These are phyloP conservation scores for Brachypteracias leptosomus DNA, from an alignment of 2,113 vertebrate genomes.

Conservation along the genomic window DNA sequence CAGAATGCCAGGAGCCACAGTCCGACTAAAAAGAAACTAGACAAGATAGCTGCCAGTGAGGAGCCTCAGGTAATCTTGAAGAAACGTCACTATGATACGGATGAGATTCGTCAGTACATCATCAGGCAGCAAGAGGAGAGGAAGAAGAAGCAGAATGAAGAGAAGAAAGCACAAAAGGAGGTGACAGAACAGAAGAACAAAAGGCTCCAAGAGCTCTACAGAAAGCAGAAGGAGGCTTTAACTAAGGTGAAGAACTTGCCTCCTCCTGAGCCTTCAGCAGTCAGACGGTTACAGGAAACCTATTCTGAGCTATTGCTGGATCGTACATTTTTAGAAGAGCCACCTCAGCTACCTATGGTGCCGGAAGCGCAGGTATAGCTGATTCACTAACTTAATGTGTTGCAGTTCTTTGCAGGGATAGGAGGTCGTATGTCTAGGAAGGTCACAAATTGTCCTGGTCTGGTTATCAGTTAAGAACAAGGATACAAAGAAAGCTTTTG, in stretches of 20 bases:
- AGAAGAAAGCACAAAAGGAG: slow-evolving; percentile 86
- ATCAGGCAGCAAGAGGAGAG: slow-evolving; percentile 90
- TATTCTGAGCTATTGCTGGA: slow-evolving; percentile 86
- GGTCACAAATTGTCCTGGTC: not conserved
- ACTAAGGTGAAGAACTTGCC: slow-evolving; percentile 57
- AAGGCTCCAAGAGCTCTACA: slow-evolving; percentile 93
- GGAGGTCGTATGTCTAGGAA: not conserved
- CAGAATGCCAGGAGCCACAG: slow-evolving; percentile 79
- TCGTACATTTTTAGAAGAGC: slow-evolving; percentile 75
- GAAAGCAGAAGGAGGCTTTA: slow-evolving; percentile 85
- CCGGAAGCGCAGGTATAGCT: slow-evolving; percentile 74
- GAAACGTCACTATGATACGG: slow-evolving; percentile 91
- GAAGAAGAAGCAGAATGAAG: slow-evolving; percentile 86
- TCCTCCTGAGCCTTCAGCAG: slow-evolving; percentile 69
- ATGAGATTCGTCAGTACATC: slow-evolving; percentile 91
- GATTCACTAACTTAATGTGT: not conserved
- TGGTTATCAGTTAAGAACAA: not conserved
- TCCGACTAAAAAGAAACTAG: slow-evolving; percentile 78
- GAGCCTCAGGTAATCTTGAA: slow-evolving; percentile 80
- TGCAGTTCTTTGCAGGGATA: slow-evolving; percentile 2
- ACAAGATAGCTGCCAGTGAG: slow-evolving; percentile 69
- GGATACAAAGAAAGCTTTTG: not conserved
- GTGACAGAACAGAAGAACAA: slow-evolving; percentile 84
- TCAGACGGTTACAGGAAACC: slow-evolving; percentile 79
- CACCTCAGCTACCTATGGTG: slow-evolving; percentile 13